A percentile compares a stretch with the other conserved stretches of the same genome.
phyloP scores from a whole-genome alignment of 2,113 vertebrate genomes.

The Centropus bengalensis region DNA sequence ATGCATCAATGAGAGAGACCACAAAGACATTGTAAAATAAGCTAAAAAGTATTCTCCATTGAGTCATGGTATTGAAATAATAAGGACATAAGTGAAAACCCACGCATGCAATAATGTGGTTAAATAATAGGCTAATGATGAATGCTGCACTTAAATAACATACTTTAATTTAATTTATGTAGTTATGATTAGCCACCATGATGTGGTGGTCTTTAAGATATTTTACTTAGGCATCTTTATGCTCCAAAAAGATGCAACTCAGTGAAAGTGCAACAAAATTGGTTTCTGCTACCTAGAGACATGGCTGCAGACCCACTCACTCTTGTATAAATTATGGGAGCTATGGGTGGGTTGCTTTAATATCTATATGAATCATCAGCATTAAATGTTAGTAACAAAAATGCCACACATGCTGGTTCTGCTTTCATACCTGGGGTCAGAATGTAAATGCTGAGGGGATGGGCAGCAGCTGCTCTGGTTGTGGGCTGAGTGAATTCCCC shows the following conservation, averaged over 20 bases:
- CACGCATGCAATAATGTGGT: not conserved
- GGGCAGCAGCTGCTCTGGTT: not conserved
- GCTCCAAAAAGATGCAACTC: not conserved
- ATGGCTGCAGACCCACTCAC: not conserved
- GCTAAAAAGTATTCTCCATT: not conserved
- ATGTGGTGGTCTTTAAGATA: not conserved
- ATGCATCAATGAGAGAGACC: not conserved
- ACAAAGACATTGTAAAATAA: not conserved
- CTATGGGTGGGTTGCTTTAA: not conserved
- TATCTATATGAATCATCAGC: not conserved
- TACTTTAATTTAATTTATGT: not conserved
- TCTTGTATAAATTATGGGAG: not conserved
- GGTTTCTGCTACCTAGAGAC: not conserved
- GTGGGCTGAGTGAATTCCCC: not conserved
- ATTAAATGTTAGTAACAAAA: not conserved
- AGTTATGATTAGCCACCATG: not conserved
- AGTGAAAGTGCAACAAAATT: not conserved
- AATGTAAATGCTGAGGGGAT: not conserved
- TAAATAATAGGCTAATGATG: not conserved
- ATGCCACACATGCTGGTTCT: not conserved
- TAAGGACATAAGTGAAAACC: not conserved
- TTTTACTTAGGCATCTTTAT: not conserved
- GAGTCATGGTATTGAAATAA: not conserved
- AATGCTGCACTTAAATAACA: not conserved
- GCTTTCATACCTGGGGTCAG: not conserved